A percentile compares a stretch with the other conserved stretches of the same genome.
Evolutionary conservation across 1,140 invertebrate genomes (phyloP).

Genomic region (Bilobella aurantiaca): DNA sequence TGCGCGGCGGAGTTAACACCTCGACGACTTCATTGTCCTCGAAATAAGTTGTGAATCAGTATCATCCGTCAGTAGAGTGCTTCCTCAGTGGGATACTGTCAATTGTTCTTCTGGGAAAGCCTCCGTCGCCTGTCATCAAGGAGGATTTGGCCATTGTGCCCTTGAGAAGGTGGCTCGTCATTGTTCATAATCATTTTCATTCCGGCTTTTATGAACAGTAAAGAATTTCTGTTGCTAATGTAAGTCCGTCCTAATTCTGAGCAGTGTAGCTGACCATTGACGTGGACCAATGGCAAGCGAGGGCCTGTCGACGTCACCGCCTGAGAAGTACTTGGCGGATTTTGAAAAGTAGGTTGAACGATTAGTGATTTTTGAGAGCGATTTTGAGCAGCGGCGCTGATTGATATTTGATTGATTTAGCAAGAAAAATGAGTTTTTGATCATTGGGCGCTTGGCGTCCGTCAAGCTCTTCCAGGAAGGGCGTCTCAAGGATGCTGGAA

Average conservation of each 20-base stretch:
- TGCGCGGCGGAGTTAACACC: no score
- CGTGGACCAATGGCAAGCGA: not conserved
- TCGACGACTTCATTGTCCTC: no score
- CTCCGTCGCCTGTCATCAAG: no score
- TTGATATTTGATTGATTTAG: not conserved
- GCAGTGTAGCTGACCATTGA: not conserved
- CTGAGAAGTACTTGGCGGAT: not conserved
- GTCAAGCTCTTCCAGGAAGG: not conserved
- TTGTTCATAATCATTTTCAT: not conserved
- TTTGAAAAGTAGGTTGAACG: slow-evolving; percentile 3
- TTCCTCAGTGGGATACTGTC: no score
- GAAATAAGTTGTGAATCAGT: no score
- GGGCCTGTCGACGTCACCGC: not conserved
- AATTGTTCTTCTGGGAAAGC: no score
- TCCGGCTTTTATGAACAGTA: not conserved
- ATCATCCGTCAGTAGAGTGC: no score
- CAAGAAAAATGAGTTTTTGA: not conserved
- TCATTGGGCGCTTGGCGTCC: not conserved
- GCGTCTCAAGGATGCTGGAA: not conserved
- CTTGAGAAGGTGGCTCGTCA: not conserved
- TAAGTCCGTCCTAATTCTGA: not conserved
- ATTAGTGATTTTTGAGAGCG: not conserved
- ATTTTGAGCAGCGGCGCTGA: not conserved
- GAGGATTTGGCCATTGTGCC: not conserved
- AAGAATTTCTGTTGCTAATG: not conserved